Evolutionary conservation across 2,888 invertebrate genomes (phyloP), one percentile per base, ranked within the genome.

Genomic region (Meghimatium bilineatum): DNA sequence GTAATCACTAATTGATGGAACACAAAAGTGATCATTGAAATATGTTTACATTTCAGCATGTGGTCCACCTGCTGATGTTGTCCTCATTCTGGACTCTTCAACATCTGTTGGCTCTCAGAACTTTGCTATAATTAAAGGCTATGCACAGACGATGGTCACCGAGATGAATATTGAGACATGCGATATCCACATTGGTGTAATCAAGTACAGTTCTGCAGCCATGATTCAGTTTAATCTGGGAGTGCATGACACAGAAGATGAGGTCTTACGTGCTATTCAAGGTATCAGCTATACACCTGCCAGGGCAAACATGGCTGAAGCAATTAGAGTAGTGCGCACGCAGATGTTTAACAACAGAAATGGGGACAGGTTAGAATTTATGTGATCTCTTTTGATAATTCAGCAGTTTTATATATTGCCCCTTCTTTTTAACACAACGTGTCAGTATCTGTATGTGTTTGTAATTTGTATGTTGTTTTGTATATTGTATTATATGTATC

Each of bases 171-270:
- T 90, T 8, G 90, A 91, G 56, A 87, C 87, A 34, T 91, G 91
- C 85, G 87, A 89, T 66, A 89, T 92, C 83, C 86, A 89, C 52
- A 85, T 92, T 26, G 91, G 91, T 36, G 89, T 92, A 63, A 89
- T 92, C 87, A 92, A 92, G 84, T 93, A 92, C 89, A 93, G 92
- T 82, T 92, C 92, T 1, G 87, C 88, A 17, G 89, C 92, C 14
- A 89, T 89, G 88, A 86, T 92, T 5, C 91, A 92, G 85, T 90
- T 91, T 79, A 85, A 86, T 44, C 87, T 92, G 36, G 89, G 90
- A 78, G 80, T 79, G 32, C 86, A 86, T 36, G 69, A 80, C 60
- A 79, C 52, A 32, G 90, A 89, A 3, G 91, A 90, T 60, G 88
- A 90, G 3, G 87, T 91, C 75, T 85, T 88, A 63, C 80, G 88